A percentile compares a stretch with the other conserved stretches of the same genome.
Evolutionary conservation across 2,113 vertebrate genomes (phyloP).

Genomic region (Plectropomus leopardus): DNA sequence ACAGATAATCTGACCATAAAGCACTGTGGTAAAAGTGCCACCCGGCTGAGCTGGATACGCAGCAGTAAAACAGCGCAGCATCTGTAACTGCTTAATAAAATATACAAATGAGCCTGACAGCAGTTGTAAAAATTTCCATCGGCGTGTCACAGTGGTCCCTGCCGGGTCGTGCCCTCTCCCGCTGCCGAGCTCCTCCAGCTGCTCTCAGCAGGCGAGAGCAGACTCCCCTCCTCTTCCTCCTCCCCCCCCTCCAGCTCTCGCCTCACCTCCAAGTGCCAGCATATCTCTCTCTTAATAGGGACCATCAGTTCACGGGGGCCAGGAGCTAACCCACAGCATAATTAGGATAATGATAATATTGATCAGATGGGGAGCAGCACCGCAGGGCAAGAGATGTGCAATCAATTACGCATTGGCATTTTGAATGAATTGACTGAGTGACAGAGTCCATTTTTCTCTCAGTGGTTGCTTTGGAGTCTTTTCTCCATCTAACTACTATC

Average conservation of each 20-base stretch:
- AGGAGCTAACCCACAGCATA: conserved; percentile 72
- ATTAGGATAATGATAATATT: conserved; percentile 84
- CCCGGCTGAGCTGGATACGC: conserved; percentile 43
- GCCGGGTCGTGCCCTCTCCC: conserved; percentile 66
- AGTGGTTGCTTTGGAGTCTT: conserved; percentile 38
- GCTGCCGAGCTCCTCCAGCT: conserved; percentile 73
- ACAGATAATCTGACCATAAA: conserved; percentile 79
- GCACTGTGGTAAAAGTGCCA: conserved; percentile 72
- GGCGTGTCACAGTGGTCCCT: conserved; percentile 52
- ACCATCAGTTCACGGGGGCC: conserved; percentile 71
- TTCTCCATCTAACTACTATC: conserved; percentile 12
- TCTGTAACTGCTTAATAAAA: conserved; percentile 79
- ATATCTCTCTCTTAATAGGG: conserved; percentile 74
- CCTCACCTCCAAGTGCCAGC: conserved; percentile 70
- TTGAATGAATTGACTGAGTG: conserved; percentile 80
- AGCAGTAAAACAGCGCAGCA: conserved; percentile 65
- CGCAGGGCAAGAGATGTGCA: conserved; percentile 73
- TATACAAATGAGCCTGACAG: conserved; percentile 76
- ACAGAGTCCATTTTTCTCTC: conserved; percentile 76
- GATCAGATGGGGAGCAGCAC: conserved; percentile 79
- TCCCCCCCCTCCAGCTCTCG: not conserved
- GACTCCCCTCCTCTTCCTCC: conserved; percentile 22
- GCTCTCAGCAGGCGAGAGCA: conserved; percentile 65
- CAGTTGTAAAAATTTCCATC: conserved; percentile 61
- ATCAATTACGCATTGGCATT: conserved; percentile 83